Evolutionary conservation across 2,113 vertebrate genomes (phyloP), one percentile per base, ranked within the genome.

Genomic region (Marmota flaviventris): DNA sequence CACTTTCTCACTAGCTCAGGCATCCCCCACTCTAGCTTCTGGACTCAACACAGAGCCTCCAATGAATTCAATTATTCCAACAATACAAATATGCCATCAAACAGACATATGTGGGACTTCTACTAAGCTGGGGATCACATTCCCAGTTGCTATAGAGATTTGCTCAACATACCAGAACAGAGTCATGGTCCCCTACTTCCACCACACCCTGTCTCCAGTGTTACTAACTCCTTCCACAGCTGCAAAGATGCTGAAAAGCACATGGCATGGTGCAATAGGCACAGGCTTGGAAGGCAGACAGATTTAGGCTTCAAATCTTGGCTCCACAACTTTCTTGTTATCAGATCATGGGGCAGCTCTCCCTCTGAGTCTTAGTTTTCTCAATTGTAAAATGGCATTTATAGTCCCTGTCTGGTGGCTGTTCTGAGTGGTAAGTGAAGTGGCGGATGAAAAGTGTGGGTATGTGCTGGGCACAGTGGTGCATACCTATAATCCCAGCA

Each of bases 101-200:
- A 93, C 77, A 96, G 93, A 96, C 89, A 85, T 94, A 92, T 75
- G 67, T 91, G 81, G 85, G 72, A 77, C 88, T 94, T 96, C 79
- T 94, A 90, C 72, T 82, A 92, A 81, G 85, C 72, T 90, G 67
- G 87, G 63, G 81, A 93, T 93, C 83, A 32, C 79, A 95, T 76
- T 89, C 42, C 48, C 93, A 86, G 94, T 95, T 97, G 93, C 96
- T 93, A 96, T 92, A 93, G 95, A 95, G 87, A 97, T 95, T 82
- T 96, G 87, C 45, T 93, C 85, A 65, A 75, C 70, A 58, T 93
- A 88, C 85, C 93, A 92, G 72, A 95, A 94, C 11, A 51, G 37
- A 96, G 88, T 42, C 84, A 82, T 51, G 78, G 77, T 81, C 65
- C 67, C 87, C 24, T 88, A n/a, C 77, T 90, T 96, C 93, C 45